Percentiles rank a stretch among this genome's conserved stretches.
Evolutionary conservation across 2,797 vertebrate species (phyloP).

Genomic region (Petrocephalus sullivani): DNA sequence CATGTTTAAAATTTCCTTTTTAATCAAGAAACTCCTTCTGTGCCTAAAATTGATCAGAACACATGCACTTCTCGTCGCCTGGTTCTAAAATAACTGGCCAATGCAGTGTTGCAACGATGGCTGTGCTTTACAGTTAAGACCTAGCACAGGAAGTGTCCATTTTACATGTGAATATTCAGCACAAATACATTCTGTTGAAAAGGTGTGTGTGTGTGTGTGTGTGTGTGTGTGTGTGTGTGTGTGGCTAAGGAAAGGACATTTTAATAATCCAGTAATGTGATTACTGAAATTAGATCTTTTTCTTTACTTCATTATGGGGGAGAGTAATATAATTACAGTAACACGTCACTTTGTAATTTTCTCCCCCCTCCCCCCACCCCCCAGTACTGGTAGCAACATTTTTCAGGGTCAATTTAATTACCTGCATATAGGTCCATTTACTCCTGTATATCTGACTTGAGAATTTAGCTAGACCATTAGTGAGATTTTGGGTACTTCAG

Average conservation of each 20-base stretch:
- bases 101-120: neutral
- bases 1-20: neutral
- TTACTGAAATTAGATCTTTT: neutral
- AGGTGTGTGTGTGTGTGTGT: neutral
- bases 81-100: too few relatives aligned
- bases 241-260: neutral
- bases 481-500: neutral
- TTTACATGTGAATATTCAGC: neutral
- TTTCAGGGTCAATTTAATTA: neutral
- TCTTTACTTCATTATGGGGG: neutral
- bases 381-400: neutral
- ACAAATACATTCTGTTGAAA: neutral
- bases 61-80: neutral
- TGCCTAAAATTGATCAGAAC: neutral
- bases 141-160: neutral
- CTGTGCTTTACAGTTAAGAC: neutral
- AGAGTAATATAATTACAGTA: neutral
- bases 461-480: neutral
- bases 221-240: neutral
- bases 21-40: neutral
- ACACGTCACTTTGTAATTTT: neutral
- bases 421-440: neutral
- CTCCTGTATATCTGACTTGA: neutral
- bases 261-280: neutral
- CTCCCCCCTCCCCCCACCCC: neutral